Evolutionary conservation across 2,888 invertebrate genomes (phyloP), one percentile per base, ranked within the genome.

Genomic region (Tachina fera): DNA sequence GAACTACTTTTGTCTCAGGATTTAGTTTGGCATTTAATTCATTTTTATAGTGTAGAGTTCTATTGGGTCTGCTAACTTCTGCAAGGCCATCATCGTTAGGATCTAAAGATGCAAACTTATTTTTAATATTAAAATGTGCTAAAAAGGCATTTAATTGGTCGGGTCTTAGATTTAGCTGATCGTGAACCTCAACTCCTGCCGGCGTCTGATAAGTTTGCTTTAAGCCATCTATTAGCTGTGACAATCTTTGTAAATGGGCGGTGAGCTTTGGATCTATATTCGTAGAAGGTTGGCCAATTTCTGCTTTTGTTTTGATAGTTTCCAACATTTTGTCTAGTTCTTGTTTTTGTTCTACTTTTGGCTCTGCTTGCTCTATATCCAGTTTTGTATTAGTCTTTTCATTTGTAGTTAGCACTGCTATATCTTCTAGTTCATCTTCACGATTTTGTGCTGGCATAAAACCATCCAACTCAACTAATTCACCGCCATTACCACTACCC

Each of bases 101-200:
- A 83, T 89, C 88, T 14, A 92, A 65, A 51, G 88, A 88, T 68
- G 92, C 89, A 60, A 91, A 90, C 31, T 91, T 91, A 77, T 91
- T 89, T 86, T 91, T 91, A 9, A 93, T 91, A 83, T 93, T 92
- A 39, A 92, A 93, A 75, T 92, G 92, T 0, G 93, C 92, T 47
- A 93, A 79, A 61, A 93, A 93, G 3, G 93, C 92, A 87, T 93
- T 93, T 47, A 93, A 72, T 56, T 93, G 92, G 88, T 93, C 92
- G 0, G 93, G 92, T 3, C 91, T 88, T 81, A 93, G 83, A 14
- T 3, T 39, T 1, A 41, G 51, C 0, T 45, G 58, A 6, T 92
- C 92, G 47, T 83, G 71, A 9, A 88, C 80, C 5, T 89, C 88
- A 9, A 78, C 83, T 1, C 89, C 31, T 31, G 1, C 89, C 0